Conservation (phyloP, 2,113 vertebrate genomes). For the Sinocyclocheilus grahami region DNA sequence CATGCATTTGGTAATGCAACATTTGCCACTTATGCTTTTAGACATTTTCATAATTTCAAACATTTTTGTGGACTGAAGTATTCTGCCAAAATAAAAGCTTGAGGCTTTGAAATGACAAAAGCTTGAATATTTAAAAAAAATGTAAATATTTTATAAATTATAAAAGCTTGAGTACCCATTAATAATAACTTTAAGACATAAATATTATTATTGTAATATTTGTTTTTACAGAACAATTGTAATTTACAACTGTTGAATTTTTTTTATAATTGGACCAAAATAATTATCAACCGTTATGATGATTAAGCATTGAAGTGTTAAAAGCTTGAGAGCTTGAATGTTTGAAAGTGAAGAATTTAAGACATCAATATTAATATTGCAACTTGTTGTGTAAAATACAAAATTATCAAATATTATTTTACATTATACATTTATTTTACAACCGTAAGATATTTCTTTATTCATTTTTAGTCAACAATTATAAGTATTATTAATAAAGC, state of each 20-base stretch:
- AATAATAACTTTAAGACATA: not conserved
- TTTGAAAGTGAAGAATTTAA: not conserved
- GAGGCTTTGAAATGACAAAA: not conserved
- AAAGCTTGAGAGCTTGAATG: not conserved
- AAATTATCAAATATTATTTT: not conserved
- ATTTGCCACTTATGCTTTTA: no score
- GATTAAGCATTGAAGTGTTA: not conserved
- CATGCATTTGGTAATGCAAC: no score
- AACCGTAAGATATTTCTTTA: not conserved
- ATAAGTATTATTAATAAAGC: not conserved
- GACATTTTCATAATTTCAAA: not conserved
- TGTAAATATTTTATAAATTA: no score
- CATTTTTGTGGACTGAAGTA: not conserved
- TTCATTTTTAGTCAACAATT: not conserved
- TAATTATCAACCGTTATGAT: not conserved
- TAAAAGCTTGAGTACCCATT: no score
- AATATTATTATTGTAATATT: not conserved
- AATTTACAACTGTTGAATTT: not conserved
- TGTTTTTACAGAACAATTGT: not conserved
- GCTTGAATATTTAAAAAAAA: no score
- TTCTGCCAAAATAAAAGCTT: not conserved
- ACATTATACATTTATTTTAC: not conserved
- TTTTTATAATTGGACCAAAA: not conserved
- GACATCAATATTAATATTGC: not conserved
- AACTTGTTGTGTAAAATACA: not conserved